phyloP scores from a whole-genome alignment of 2,888 invertebrate species.

The Brachyptera putata region DNA sequence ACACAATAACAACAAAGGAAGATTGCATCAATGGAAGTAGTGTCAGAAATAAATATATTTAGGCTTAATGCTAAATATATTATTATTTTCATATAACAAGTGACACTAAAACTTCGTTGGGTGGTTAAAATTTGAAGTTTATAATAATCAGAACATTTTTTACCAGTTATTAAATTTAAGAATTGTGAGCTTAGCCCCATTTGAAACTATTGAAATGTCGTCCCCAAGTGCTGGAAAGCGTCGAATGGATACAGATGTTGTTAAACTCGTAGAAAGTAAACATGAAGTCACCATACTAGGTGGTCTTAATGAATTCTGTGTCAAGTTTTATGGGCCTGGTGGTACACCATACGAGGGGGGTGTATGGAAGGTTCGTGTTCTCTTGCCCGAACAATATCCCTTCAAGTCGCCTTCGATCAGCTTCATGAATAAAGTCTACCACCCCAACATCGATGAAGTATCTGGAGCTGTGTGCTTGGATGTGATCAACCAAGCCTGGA shows the following conservation, averaged over 20 bases:
- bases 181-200: too few species aligned
- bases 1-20: too few species aligned
- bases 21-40: too few species aligned
- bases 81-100: too few species aligned
- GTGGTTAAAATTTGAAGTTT: too few species aligned
- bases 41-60: too few species aligned
- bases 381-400: conserved; percentile 62
- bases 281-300: conserved; percentile 60
- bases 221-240: conserved; percentile 61
- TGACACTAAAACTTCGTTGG: too few species aligned
- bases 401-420: conserved; percentile 66
- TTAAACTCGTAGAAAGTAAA: conserved; percentile 61
- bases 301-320: conserved; percentile 60
- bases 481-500: conserved; percentile 63
- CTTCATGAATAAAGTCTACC: conserved; percentile 60
- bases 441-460: conserved; percentile 64
- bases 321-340: conserved; percentile 60
- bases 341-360: conserved; percentile 61
- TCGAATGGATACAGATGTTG: conserved; percentile 61
- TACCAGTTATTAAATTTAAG: too few species aligned
- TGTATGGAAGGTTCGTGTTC: conserved; percentile 61
- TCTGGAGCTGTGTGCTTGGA: conserved; percentile 62
- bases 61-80: too few species aligned
- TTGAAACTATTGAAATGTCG: too few species aligned
- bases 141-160: too few species aligned